Percentiles rank a stretch among this genome's conserved stretches.
phyloP scores from a whole-genome alignment of 2,888 invertebrate species.

The Dicycla oo region DNA sequence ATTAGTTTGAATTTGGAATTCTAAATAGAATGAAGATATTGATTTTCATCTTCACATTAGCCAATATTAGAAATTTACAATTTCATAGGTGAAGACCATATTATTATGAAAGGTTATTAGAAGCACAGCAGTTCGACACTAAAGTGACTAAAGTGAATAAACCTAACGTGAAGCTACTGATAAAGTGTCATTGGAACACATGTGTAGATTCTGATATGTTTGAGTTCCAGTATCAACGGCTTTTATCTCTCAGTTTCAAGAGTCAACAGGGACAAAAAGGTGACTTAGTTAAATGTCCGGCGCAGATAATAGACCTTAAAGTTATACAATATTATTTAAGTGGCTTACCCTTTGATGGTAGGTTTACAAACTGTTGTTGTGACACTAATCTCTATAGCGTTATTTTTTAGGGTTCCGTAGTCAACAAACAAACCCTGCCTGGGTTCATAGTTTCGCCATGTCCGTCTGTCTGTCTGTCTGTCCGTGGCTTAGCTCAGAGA shows the following conservation, averaged over 20 bases:
- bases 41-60: too few species aligned
- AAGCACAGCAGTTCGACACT: neutral
- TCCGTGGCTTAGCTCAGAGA: too few species aligned
- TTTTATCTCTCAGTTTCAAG: constrained; percentile 35
- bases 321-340: constrained; percentile 10
- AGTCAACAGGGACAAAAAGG: constrained; percentile 36
- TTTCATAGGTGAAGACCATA: too few species aligned
- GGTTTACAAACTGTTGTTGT: neutral
- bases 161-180: neutral
- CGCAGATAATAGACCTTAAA: neutral
- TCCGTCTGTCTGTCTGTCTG: too few species aligned
- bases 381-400: neutral
- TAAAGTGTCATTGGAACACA: constrained; percentile 1
- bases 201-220: too few species aligned
- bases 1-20: too few species aligned
- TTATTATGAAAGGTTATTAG: neutral
- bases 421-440: too few species aligned
- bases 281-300: constrained; percentile 13
- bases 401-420: too few species aligned
- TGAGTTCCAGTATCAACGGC: constrained; percentile 4
- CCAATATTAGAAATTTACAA: too few species aligned
- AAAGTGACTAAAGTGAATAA: neutral
- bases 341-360: constrained; percentile 4
- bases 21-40: too few species aligned
- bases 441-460: too few species aligned